Percentiles rank a stretch among this genome's conserved stretches.
Conservation (phyloP, 2,888 invertebrate species). For the Drosophila monieri region DNA sequence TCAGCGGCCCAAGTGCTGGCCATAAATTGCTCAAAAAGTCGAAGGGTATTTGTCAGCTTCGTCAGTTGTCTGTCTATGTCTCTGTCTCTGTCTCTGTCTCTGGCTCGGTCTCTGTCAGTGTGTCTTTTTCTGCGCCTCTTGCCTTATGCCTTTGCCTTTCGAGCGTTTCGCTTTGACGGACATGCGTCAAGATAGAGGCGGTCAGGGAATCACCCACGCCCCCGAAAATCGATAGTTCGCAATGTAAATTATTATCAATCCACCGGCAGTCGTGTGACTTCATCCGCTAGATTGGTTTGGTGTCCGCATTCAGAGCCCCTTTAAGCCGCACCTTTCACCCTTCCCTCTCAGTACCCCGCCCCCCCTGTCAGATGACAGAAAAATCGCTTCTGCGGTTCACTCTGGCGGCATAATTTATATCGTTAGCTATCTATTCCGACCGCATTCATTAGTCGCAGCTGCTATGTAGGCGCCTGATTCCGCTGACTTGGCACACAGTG, state of each 20-base stretch:
- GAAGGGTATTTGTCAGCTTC: conserved; percentile 77
- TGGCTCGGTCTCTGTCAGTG: conserved; percentile 41
- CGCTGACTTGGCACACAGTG: conserved; percentile 38
- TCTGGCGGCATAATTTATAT: conserved; percentile 63
- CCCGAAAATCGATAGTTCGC: conserved; percentile 68
- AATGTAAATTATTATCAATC: conserved; percentile 73
- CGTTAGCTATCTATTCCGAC: conserved; percentile 47
- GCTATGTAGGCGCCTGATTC: conserved; percentile 13
- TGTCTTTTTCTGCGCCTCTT: conserved; percentile 15
- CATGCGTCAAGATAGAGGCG: conserved; percentile 71
- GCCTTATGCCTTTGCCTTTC: conserved; percentile 20
- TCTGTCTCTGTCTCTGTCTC: conserved; percentile 19
- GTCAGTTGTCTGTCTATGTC: conserved; percentile 57
- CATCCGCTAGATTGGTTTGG: conserved; percentile 62
- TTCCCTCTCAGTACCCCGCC: neutral
- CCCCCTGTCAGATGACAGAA: conserved; percentile 27
- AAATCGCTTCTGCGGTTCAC: conserved; percentile 38
- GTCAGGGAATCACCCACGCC: conserved; percentile 31
- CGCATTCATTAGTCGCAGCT: conserved; percentile 53
- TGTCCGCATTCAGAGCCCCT: conserved; percentile 6
- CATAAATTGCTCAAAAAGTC: conserved; percentile 76
- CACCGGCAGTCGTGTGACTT: conserved; percentile 60
- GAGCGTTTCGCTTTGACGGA: conserved; percentile 62
- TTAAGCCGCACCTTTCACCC: neutral
- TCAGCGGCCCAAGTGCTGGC: conserved; percentile 68